Conservation (phyloP, 2,888 invertebrate genomes). For the Mantis religiosa region DNA sequence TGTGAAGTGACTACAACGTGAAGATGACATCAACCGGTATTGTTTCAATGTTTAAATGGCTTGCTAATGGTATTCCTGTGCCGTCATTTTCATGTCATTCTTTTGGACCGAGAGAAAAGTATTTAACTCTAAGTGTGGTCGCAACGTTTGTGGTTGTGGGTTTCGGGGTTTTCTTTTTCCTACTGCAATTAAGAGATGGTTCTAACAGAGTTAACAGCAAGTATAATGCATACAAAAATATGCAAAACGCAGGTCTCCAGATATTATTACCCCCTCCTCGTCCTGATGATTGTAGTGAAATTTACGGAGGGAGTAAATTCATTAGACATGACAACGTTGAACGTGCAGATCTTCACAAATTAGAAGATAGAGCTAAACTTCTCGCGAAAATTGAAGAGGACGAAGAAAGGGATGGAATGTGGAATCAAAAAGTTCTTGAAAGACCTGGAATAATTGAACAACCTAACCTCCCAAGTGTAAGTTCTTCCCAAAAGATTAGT, state of each 20-base stretch:
- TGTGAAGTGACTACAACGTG: conserved; percentile 15
- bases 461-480: conserved; percentile 38
- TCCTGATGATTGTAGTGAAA: conserved; percentile 38
- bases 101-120: conserved; percentile 87
- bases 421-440: conserved; percentile 64
- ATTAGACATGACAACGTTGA: conserved; percentile 38
- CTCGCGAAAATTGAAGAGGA: conserved; percentile 83
- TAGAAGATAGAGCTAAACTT: conserved; percentile 73
- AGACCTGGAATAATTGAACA: conserved; percentile 58
- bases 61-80: conserved; percentile 71
- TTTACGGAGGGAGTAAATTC: conserved; percentile 28
- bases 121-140: conserved; percentile 85
- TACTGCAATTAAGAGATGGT: conserved; percentile 73
- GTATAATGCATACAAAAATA: conserved; percentile 79
- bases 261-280: conserved; percentile 76
- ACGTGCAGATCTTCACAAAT: conserved; percentile 64
- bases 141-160: conserved; percentile 87
- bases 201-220: conserved; percentile 73
- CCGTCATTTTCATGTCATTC: conserved; percentile 66
- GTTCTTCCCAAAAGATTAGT: conserved; percentile 38
- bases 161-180: conserved; percentile 87
- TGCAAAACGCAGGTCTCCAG: conserved; percentile 86
- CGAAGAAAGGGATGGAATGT: conserved; percentile 52
- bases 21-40: conserved; percentile 59
- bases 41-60: conserved; percentile 69